Conservation (phyloP, 2,797 vertebrate genomes). For the Karalla daura region DNA sequence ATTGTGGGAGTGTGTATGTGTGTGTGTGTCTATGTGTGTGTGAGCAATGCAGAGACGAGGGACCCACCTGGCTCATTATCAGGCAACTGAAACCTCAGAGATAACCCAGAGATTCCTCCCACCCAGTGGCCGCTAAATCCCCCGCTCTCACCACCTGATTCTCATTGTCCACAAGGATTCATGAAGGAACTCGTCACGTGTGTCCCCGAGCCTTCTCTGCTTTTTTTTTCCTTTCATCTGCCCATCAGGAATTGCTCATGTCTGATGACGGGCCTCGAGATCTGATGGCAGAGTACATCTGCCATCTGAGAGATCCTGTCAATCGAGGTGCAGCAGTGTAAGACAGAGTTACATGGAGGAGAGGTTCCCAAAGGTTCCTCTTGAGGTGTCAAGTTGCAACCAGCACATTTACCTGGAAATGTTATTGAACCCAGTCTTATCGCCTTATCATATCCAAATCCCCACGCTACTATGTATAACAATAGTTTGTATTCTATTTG, state of each 20-base stretch:
- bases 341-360: not conserved
- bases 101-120: constrained; percentile 21
- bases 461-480: no score
- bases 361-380: not conserved
- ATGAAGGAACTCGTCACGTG: constrained; percentile 9
- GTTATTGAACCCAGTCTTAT: not conserved
- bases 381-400: not conserved
- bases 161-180: constrained; percentile 11
- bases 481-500: no score
- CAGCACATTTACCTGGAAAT: not conserved
- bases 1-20: no score
- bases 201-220: not conserved
- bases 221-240: not conserved
- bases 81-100: constrained; percentile 19
- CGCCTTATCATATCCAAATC: no score
- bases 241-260: constrained; percentile 1
- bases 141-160: no score
- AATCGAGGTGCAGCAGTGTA: constrained; percentile 23
- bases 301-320: constrained; percentile 16
- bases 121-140: no score
- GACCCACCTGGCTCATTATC: constrained; percentile 31
- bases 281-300: constrained; percentile 2
- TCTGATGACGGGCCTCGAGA: not conserved
- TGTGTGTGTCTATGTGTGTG: not conserved
- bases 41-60: not conserved